Evolutionary conservation across 2,888 invertebrate genomes (phyloP), one percentile per base, ranked within the genome.

Genomic region (Pimpla rufipes): DNA sequence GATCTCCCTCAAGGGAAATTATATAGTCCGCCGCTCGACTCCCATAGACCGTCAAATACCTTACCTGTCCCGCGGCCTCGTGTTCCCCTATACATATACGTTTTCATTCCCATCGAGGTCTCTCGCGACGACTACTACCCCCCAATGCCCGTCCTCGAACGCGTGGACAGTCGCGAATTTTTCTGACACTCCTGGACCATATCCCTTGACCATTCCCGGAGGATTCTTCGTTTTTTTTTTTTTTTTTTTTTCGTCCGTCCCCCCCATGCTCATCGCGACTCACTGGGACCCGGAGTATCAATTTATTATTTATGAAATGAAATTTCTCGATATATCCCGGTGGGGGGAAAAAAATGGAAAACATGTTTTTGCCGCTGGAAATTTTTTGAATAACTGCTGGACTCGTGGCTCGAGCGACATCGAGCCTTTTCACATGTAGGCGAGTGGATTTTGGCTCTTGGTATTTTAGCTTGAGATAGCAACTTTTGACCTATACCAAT

Each of bases 1-100:
- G 93, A 93, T 93, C 91, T 93, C 93, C 93, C 93, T 93, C 93
- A 93, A 92, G 93, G 93, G 93, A 93, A 93, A 93, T 93, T 93
- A 93, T 92, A 90, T 89, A 90, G 90, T 90, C 89, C 88, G 88
- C 90, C 89, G 29, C 89, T 86, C 89, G 85, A 87, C 88, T 67
- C 74, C 88, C 86, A 88, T 87, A 87, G 88, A 88, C 88, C 88
- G 88, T 89, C 89, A 87, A 90, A 91, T 92, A 90, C 92, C 91
- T 92, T 92, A 91, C 90, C 85, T 85, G 87, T 83, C 81, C 81
- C 71, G 62, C 70, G 50, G 13, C 37, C 78, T 18, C 45, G 59
- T 67, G 55, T 67, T 13, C 68, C 16, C 18, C 10, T 74, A 79
- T 64, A 82, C 37, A 88, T 89, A 88, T 89, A 70, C 40, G 18